phyloP scores from a whole-genome alignment of 2,113 vertebrate species.

The Indicator indicator region DNA sequence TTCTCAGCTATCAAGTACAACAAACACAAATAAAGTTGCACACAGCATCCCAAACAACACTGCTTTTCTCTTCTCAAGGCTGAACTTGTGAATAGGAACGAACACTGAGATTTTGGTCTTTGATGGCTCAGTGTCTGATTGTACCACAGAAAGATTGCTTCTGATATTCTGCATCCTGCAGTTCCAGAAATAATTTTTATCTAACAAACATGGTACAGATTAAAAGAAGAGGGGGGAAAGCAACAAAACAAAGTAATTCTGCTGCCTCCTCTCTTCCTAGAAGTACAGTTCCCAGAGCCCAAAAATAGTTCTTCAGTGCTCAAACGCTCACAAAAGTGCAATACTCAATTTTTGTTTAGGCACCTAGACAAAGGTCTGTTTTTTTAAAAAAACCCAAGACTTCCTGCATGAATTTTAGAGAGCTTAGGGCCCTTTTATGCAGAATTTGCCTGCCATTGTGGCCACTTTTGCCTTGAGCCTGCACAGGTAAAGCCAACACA shows the following conservation, averaged over 20 bases:
- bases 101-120: not conserved
- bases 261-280: not conserved
- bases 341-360: not conserved
- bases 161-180: not conserved
- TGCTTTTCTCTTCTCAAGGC: constrained; percentile 5
- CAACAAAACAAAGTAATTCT: not conserved
- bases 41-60: not conserved
- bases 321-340: not conserved
- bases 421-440: not conserved
- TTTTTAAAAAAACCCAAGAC: not conserved
- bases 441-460: not conserved
- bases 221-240: not conserved
- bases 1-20: constrained; percentile 43
- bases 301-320: not conserved
- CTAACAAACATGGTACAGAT: not conserved
- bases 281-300: not conserved
- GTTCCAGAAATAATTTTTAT: not conserved
- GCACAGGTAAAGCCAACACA: not conserved
- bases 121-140: not conserved
- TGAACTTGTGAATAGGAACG: constrained; percentile 3
- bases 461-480: not conserved
- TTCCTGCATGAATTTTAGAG: not conserved
- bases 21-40: not conserved
- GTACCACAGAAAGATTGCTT: not conserved
- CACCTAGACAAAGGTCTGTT: not conserved